Evolutionary conservation across 2,797 vertebrate species (phyloP).

Genomic region (Lepidocolaptes lacrymiger): DNA sequence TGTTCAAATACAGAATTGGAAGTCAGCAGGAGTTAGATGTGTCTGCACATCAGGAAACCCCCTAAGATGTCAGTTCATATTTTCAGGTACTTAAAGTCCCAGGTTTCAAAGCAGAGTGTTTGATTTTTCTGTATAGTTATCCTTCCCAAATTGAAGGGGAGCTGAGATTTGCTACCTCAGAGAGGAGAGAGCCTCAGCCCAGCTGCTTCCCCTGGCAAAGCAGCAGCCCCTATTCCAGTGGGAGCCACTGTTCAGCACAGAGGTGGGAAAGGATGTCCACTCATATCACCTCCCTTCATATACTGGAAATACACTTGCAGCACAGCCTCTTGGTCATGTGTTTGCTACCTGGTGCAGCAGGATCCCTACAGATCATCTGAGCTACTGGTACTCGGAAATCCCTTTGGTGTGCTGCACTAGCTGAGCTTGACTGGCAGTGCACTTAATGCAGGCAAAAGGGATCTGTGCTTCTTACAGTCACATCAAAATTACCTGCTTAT

Average conservation of each 20-base stretch:
- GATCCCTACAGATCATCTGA: not conserved
- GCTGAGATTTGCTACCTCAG: not conserved
- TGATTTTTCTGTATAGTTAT: not conserved
- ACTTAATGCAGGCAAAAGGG: not conserved
- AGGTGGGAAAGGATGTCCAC: not conserved
- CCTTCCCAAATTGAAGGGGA: not conserved
- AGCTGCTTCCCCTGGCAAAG: not conserved
- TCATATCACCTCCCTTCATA: not conserved
- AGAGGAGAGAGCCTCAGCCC: not conserved
- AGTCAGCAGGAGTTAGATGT: not conserved
- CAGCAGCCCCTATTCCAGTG: not conserved
- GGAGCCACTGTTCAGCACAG: not conserved
- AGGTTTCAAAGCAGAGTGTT: not conserved
- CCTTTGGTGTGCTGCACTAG: not conserved
- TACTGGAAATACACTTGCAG: not conserved
- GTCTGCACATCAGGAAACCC: not conserved
- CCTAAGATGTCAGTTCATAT: not conserved
- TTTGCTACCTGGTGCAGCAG: not conserved
- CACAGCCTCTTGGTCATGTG: not conserved
- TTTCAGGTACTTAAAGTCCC: conserved; percentile 12
- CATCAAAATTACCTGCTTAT: conserved; percentile 41
- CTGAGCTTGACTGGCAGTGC: conserved; percentile 27
- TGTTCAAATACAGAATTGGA: conserved; percentile 32
- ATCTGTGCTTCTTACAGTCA: conserved; percentile 25
- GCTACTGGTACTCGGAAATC: not conserved